These are phyloP conservation scores for Tokudaia muenninki DNA, from an alignment of 2,797 vertebrate species.

Conservation along the genomic window DNA sequence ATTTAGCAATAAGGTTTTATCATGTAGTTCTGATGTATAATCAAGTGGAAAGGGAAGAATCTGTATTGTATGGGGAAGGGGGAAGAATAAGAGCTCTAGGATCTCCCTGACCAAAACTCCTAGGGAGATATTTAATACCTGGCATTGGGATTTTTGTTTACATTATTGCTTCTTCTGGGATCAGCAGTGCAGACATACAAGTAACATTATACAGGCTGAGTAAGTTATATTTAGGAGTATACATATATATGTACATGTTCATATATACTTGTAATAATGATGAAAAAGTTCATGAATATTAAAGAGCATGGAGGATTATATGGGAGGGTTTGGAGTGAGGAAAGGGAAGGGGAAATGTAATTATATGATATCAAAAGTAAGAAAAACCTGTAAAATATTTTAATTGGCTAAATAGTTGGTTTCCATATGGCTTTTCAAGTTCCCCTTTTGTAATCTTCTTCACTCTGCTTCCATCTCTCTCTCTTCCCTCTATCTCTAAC, in stretches of 20 bases:
- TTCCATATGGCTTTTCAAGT: background rate
- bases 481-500: background rate
- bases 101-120: background rate
- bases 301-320: background rate
- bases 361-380: background rate
- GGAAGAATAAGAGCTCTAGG: background rate
- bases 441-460: background rate
- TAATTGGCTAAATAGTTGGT: background rate
- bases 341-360: background rate
- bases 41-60: background rate
- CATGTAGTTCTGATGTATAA: background rate
- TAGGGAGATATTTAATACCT: background rate
- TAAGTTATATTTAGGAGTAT: background rate
- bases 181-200: background rate
- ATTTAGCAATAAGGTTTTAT: background rate
- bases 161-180: background rate
- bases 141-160: background rate
- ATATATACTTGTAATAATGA: background rate
- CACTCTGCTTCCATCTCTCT: background rate
- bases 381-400: background rate
- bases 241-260: background rate
- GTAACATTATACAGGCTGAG: background rate
- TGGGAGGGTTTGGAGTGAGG: background rate
- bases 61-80: background rate
- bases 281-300: background rate